Evolutionary conservation across 2,888 invertebrate species (phyloP).

Genomic region (Eristalinus sepulchralis): DNA sequence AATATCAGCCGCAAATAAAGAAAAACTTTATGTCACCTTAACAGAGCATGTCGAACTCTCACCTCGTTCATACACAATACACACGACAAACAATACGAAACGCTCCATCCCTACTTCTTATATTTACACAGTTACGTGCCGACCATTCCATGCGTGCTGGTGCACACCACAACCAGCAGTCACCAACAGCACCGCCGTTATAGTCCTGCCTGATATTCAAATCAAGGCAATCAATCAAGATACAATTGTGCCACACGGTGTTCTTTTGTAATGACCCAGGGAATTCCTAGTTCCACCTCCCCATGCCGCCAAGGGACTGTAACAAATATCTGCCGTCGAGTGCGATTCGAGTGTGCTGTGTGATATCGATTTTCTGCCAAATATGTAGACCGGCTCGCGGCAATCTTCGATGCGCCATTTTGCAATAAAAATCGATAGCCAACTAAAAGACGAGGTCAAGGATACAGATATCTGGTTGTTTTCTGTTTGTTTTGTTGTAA

Average conservation of each 20-base stretch:
- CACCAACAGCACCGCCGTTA: neutral
- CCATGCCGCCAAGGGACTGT: neutral
- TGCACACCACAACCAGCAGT: neutral
- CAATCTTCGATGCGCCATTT: neutral
- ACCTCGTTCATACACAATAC: neutral
- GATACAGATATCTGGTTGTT: neutral
- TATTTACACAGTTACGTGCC: neutral
- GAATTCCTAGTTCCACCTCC: slow-evolving; percentile 39
- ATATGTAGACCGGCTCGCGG: neutral
- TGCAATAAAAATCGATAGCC: neutral
- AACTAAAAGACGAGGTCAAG: neutral
- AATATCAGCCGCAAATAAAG: neutral
- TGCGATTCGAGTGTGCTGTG: neutral
- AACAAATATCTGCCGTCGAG: neutral
- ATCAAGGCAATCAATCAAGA: slow-evolving; percentile 50
- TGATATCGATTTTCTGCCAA: neutral
- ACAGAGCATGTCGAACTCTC: neutral
- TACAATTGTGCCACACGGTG: slow-evolving; percentile 27
- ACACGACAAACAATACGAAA: neutral
- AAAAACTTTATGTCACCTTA: neutral
- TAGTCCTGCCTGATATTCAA: slow-evolving; percentile 19
- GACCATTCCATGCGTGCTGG: neutral
- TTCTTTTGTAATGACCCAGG: slow-evolving; percentile 20
- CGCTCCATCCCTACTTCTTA: neutral
- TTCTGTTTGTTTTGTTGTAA: neutral